Evolutionary conservation across 2,113 vertebrate species (phyloP), one percentile per base, ranked within the genome.

Genomic region (Eulemur macaco): DNA sequence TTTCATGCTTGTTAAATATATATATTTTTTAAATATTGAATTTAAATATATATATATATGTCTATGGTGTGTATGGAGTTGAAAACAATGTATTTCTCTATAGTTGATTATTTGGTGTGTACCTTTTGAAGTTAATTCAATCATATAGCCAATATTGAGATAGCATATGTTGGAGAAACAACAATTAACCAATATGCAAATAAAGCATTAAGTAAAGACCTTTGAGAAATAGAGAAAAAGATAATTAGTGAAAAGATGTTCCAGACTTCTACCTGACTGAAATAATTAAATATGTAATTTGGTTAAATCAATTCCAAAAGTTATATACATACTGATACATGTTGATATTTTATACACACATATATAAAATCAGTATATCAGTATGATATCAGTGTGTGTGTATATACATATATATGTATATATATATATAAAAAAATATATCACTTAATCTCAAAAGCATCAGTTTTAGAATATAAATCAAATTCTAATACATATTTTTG

Each of bases 91-190:
- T 25, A 56, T 80, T 88, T 56, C 8, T 88, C 8, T 66, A 12
- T 87, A 91, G 76, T 85, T 95, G 37, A 68, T 78, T 37, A 68
- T 83, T 93, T 89, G 58, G 34, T 96, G 47, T 27, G 7, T 34
- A 68, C 2, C 1, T 68, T 6, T 47, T 66, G 3, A 69, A 77
- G 25, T 66, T 92, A 91, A 90, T 82, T 52, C 20, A 89, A 1
- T 91, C 7, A 64, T 8, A 63, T 52, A 74, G 20, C 5, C 4
- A 31, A 45, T 56, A 64, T 25, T 84, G 23, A 63, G 8, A 66
- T 47, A 39, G 29, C 4, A 14, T 86, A 31, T 37, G 25, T 39
- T 80, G 50, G 21, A 95, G 37, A 83, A 90, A 63, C 6, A 90
- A 9, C 1, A 81, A 29, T 25, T 90, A 58, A 18, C 17, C 39